These are phyloP conservation scores for Chrysogorgia sp. DNA, from an alignment of 92 coral and sea anemone genomes.

Conservation along the genomic window DNA sequence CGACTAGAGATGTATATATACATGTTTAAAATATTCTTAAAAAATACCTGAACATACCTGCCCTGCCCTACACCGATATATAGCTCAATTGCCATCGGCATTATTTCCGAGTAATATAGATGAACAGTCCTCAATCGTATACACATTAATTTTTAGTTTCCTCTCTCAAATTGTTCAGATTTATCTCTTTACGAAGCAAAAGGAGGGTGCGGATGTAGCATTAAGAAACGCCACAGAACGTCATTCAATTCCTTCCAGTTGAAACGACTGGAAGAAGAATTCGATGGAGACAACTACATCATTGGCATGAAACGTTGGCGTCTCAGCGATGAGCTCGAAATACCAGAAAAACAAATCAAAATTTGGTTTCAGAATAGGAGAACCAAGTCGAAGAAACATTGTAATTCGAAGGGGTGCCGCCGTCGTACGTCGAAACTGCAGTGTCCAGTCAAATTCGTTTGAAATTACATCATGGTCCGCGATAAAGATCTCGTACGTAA, in stretches of 20 bases:
- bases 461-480: not conserved
- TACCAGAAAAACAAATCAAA: conserved; percentile 45
- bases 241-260: conserved; percentile 13
- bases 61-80: too few species aligned
- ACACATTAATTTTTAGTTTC: not conserved
- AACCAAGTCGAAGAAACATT: conserved; percentile 25
- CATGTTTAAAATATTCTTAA: too few species aligned
- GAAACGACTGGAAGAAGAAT: conserved; percentile 34
- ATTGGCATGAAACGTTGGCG: conserved; percentile 48
- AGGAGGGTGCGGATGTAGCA: not conserved
- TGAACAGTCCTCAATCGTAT: too few species aligned
- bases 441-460: too few species aligned
- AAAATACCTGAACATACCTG: too few species aligned
- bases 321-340: conserved; percentile 36
- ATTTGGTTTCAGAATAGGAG: conserved; percentile 42
- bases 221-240: conserved; percentile 37
- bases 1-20: too few species aligned
- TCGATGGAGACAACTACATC: conserved; percentile 30
- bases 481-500: too few species aligned
- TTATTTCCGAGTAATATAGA: too few species aligned
- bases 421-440: too few species aligned
- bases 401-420: not conserved
- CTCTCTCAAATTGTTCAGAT: not conserved
- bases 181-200: not conserved
- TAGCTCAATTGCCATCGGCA: too few species aligned